Percentiles rank a stretch among this genome's conserved stretches.
These are phyloP conservation scores for Aspiorhynchus laticeps DNA, from an alignment of 2,113 vertebrate species.

Conservation along the genomic window DNA sequence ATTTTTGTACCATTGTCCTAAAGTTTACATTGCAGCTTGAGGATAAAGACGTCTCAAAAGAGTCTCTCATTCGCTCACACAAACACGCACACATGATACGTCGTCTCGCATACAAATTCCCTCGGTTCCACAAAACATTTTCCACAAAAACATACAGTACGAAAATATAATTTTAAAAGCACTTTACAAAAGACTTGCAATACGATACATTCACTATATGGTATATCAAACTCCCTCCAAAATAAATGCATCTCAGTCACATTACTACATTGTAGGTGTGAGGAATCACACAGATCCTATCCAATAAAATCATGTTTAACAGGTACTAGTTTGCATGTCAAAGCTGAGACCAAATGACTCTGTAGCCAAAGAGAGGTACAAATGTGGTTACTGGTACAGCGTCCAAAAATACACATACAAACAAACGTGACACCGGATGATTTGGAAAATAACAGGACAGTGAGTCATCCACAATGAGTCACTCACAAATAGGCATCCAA, in stretches of 20 bases:
- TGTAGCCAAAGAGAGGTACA: constrained; percentile 11
- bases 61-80: constrained; percentile 42
- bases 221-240: constrained; percentile 87
- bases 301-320: constrained; percentile 46
- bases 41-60: constrained; percentile 75
- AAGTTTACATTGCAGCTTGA: constrained; percentile 81
- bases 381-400: constrained; percentile 20
- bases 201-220: constrained; percentile 99
- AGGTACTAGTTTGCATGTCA: not conserved
- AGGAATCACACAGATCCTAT: constrained; percentile 57
- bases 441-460: constrained; percentile 19
- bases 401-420: constrained; percentile 12
- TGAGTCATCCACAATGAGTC: constrained; percentile 25
- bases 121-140: constrained; percentile 88
- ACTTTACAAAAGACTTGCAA: constrained; percentile 92
- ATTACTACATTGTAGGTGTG: constrained; percentile 32
- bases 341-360: constrained; percentile 29
- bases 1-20: constrained; percentile 50
- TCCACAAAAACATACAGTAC: constrained; percentile 88
- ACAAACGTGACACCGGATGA: constrained; percentile 18
- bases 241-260: constrained; percentile 63
- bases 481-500: constrained; percentile 17
- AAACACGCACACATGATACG: constrained; percentile 35
- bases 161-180: constrained; percentile 99
- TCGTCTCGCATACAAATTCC: constrained; percentile 83